These are phyloP conservation scores for Pygocentrus nattereri DNA, from an alignment of 2,797 vertebrate genomes.

Conservation along the genomic window DNA sequence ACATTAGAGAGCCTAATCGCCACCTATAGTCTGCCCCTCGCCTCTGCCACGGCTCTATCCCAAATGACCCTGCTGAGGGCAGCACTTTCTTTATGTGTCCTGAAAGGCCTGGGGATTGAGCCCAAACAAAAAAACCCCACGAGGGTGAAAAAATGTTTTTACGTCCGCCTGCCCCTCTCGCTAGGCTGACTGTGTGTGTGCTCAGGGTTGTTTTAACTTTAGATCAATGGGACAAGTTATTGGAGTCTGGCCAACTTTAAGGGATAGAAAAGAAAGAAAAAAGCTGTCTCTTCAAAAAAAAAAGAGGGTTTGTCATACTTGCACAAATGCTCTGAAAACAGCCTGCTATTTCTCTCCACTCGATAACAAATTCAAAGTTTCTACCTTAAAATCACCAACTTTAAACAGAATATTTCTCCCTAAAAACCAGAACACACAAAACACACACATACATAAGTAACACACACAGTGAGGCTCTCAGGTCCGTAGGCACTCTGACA, in stretches of 20 bases:
- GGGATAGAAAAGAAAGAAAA: conserved; percentile 78
- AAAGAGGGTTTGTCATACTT: conserved; percentile 64
- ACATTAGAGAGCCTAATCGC: conserved; percentile 88
- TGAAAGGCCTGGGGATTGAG: conserved; percentile 90
- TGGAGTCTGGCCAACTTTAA: conserved; percentile 86
- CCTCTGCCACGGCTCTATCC: conserved; percentile 81
- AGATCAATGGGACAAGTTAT: conserved; percentile 84
- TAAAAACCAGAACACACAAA: neutral
- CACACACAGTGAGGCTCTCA: conserved; percentile 27
- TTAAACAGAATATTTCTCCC: conserved; percentile 6
- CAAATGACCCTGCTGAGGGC: conserved; percentile 91
- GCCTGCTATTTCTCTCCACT: conserved; percentile 18
- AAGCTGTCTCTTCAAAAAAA: conserved; percentile 74
- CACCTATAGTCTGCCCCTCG: conserved; percentile 86
- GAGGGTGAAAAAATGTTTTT: conserved; percentile 89
- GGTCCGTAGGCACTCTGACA: conserved; percentile 49
- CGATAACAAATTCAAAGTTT: conserved; percentile 9
- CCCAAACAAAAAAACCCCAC: conserved; percentile 87
- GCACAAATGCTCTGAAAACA: conserved; percentile 59
- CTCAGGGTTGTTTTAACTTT: conserved; percentile 73
- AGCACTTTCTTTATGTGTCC: conserved; percentile 89
- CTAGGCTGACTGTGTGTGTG: conserved; percentile 68
- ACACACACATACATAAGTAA: conserved; percentile 22
- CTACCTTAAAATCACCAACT: neutral
- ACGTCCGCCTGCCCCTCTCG: conserved; percentile 68